Base-by-base conservation (phyloP, 2,888 invertebrate genomes). In the Hirudinaria manillensis region DNA sequence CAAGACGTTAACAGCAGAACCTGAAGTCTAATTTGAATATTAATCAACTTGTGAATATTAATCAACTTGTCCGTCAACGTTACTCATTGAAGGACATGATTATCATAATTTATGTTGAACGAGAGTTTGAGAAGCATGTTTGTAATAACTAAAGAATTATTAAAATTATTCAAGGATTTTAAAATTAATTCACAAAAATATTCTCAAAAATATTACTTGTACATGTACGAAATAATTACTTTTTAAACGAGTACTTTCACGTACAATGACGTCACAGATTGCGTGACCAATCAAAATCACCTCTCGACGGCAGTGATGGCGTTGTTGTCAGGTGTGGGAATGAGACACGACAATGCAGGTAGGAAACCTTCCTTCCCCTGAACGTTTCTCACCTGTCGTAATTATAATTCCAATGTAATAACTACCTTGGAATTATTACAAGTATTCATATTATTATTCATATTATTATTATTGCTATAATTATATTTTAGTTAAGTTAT, bases 1-100 rank as follows among this genome's bases (percentile, higher is more conserved):
- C 80, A 80, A 16, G 79, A 78, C 27, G 78, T 77, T 67, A 80
- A 74, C 74, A 80, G 77, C 36, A 80, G 78, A 32, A 80, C 77
- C 45, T 77, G 77, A 21, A 80, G 72, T 70, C 79, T 80, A 70
- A 55, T 2, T 71, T n/a, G 29, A 24, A 56, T 27, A n/a, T 3
- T 55, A 13, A 13, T 24, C 53, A 29, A 19, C 72, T 16, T 55
- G 19, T n/a, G n/a, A n/a, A 36, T 61, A 21, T 0, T 21, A 16
- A 24, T 24, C 0, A 2, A 45, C 34, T 24, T 70, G 4, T 34
- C 34, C 24, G 36, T 38, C 45, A 27, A 34, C 45, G n/a, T n/a
- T n/a, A n/a, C n/a, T 38, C 10, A 38, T 38, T 38, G 38, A 38
- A 38, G n/a, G n/a, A n/a, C n/a, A n/a, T n/a, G n/a, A n/a, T n/a